phyloP scores from a whole-genome alignment of 2,888 invertebrate species.

The Boloria selene region DNA sequence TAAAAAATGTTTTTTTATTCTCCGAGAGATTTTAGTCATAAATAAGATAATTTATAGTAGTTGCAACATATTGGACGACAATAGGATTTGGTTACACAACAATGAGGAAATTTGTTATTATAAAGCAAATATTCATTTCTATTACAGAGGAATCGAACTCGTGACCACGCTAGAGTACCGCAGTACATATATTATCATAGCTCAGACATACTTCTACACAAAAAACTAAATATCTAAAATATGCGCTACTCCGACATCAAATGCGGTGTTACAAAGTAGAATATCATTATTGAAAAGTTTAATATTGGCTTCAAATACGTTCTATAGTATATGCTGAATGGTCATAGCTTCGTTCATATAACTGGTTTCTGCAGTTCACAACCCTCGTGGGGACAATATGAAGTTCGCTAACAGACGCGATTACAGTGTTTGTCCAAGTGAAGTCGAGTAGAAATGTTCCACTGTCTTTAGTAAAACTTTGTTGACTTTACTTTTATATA shows the following conservation, averaged over 20 bases:
- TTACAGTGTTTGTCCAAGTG: conserved; percentile 23
- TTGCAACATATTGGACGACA: too few species aligned
- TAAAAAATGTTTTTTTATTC: too few species aligned
- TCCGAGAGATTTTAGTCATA: too few species aligned
- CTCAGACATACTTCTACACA: too few species aligned
- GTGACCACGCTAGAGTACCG: background rate
- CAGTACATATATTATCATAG: too few species aligned
- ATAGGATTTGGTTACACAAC: too few species aligned
- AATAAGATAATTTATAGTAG: too few species aligned
- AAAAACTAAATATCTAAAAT: too few species aligned
- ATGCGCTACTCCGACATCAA: too few species aligned
- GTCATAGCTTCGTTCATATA: background rate
- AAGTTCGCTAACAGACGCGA: conserved; percentile 23
- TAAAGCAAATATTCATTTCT: too few species aligned
- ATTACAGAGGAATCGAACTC: background rate
- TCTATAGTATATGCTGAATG: conserved; percentile 3
- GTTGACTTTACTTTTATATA: background rate
- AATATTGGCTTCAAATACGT: background rate
- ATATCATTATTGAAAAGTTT: background rate
- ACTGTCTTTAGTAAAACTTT: conserved; percentile 17
- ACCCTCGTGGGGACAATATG: conserved; percentile 19
- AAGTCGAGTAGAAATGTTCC: conserved; percentile 23
- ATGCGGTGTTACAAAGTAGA: too few species aligned
- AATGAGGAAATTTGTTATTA: too few species aligned
- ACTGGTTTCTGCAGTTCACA: conserved; percentile 13